These are phyloP conservation scores for Sinopyrophorus schimmeli DNA, from an alignment of 2,888 invertebrate genomes.

Conservation along the genomic window DNA sequence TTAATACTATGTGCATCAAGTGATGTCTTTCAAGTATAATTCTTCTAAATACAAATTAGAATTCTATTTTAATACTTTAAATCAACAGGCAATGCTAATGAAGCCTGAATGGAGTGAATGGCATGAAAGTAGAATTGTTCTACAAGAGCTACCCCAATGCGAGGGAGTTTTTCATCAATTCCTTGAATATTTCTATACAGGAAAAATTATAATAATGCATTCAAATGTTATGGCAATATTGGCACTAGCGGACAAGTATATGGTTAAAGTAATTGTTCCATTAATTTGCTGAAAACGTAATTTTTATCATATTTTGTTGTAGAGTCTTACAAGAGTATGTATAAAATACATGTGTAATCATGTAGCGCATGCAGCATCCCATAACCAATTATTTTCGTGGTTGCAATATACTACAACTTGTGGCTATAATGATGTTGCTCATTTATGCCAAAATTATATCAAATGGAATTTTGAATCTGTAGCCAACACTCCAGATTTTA, in stretches of 20 bases:
- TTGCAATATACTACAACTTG: slow-evolving; percentile 86
- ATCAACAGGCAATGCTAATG: slow-evolving; percentile 83
- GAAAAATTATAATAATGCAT: slow-evolving; percentile 83
- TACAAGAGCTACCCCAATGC: slow-evolving; percentile 86
- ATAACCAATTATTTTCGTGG: slow-evolving; percentile 86
- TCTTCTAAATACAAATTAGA: background rate
- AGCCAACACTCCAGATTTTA: slow-evolving; percentile 77
- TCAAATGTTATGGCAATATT: slow-evolving; percentile 84
- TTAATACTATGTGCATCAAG: slow-evolving; percentile 91
- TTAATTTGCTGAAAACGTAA: background rate
- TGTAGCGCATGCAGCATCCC: slow-evolving; percentile 80
- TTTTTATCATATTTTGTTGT: slow-evolving; percentile 34
- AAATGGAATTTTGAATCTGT: slow-evolving; percentile 91
- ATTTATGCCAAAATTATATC: slow-evolving; percentile 80
- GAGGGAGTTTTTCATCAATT: slow-evolving; percentile 85
- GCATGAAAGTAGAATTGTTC: slow-evolving; percentile 77
- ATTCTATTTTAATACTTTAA: background rate
- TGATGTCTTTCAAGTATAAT: slow-evolving; percentile 90
- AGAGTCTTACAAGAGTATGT: slow-evolving; percentile 83
- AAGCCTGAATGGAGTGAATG: slow-evolving; percentile 93
- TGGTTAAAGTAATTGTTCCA: slow-evolving; percentile 75
- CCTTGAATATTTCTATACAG: slow-evolving; percentile 85
- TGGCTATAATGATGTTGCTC: slow-evolving; percentile 72
- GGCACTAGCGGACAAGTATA: slow-evolving; percentile 92
- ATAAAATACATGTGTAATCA: slow-evolving; percentile 86